phyloP scores from a whole-genome alignment of 1,140 invertebrate genomes.

The Heliconius eleuchia region DNA sequence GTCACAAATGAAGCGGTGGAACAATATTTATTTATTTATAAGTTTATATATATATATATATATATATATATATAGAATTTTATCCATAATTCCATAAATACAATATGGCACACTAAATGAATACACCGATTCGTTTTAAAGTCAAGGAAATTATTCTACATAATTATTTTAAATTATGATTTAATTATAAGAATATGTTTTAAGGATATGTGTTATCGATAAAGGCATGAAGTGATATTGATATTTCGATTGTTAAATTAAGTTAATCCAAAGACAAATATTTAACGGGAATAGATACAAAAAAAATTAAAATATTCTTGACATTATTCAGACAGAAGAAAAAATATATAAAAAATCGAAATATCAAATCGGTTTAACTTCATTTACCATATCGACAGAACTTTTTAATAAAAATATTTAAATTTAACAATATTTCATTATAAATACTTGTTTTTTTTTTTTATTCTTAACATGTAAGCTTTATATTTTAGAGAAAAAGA shows the following conservation, averaged over 20 bases:
- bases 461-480: background rate
- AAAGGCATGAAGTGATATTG: background rate
- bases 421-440: background rate
- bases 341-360: background rate
- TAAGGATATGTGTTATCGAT: background rate
- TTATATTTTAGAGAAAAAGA: background rate
- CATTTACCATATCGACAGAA: background rate
- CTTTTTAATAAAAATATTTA: background rate
- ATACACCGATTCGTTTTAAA: conserved; percentile 14
- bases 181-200: background rate
- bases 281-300: too few relatives aligned
- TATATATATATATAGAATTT: conserved; percentile 9
- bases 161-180: conserved; percentile 11
- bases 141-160: background rate
- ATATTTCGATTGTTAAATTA: background rate
- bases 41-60: background rate
- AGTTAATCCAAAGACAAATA: background rate
- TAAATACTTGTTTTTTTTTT: background rate
- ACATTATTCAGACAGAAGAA: background rate
- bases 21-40: conserved; percentile 13
- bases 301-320: too few relatives aligned
- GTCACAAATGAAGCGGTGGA: conserved; percentile 36
- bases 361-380: background rate
- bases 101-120: conserved; percentile 27
- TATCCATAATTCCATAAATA: background rate